Base-by-base conservation (phyloP, 2,797 vertebrate species). In the Diplodus puntazzo region DNA sequence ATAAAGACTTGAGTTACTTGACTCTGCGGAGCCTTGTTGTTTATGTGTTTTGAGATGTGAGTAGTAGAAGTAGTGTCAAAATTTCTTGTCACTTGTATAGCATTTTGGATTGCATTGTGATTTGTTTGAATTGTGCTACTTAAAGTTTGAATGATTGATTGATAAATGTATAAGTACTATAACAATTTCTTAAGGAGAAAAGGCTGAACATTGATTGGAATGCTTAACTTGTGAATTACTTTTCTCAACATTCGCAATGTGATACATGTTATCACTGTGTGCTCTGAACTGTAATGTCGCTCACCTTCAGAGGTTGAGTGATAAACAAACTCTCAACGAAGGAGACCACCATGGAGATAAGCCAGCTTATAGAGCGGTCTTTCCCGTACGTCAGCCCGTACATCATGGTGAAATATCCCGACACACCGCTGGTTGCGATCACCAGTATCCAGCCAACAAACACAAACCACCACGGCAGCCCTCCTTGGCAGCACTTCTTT, bases 381-480 rank as follows among this genome's bases (percentile, higher is more conserved):
- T 96, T 96, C 58, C 98, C 97, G 0, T 99, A 98, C 1, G 96
- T 97, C 80, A 99, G 92, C 34, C 98, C 97, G 0, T 99, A 99
- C 81, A 99, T 94, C 97, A 98, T 98, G 12, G 98, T 99, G 74
- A 98, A 98, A 91, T 97, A 99, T 74, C 93, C 98, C 0, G 97
- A 97, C 42, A 97, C 95, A 0, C 93, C 73, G 0, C 98, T 97
- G 66, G 97, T 98, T 59, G 94, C 93, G 0, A 86, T 91, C 76
- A 99, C 95, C 61, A 99, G 94, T 76, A 95, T 92, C 98, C 98
- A 99, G 50, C 95, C 98, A 2, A 98, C 87, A 68, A 97, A 96
- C 69, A 97, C 93, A 92, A 97, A 99, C 98, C 98, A 98, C 97
- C 97, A 98, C 4, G 98, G 98, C 72, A 99, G 94, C 25, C 97